Conservation (phyloP, 1,140 invertebrate species). For the Aphelenchoides avenae region DNA sequence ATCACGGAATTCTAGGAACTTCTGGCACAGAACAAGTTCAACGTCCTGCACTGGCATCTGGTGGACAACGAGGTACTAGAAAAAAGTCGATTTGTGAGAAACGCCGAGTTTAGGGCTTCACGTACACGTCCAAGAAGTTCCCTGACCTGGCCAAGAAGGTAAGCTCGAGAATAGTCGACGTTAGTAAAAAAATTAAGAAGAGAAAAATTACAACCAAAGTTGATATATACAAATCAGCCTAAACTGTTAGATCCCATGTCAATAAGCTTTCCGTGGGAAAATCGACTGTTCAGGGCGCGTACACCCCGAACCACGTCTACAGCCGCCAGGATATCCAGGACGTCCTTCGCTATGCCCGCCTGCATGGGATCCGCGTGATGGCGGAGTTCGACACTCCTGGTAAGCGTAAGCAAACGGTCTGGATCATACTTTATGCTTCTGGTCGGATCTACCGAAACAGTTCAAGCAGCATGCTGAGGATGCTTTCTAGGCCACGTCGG, state of each 20-base stretch:
- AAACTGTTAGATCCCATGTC: too few relatives aligned
- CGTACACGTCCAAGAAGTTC: constrained; percentile 64
- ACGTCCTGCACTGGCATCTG: constrained; percentile 69
- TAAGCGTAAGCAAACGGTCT: too few relatives aligned
- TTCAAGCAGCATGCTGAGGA: too few relatives aligned
- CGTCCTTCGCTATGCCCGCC: constrained; percentile 73
- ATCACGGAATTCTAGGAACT: constrained; percentile 31
- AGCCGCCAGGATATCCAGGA: constrained; percentile 66
- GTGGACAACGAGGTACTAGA: constrained; percentile 64
- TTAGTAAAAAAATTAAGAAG: too few relatives aligned
- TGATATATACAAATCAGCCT: too few relatives aligned
- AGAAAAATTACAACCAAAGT: too few relatives aligned
- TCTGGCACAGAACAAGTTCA: constrained; percentile 59
- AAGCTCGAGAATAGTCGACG: too few relatives aligned
- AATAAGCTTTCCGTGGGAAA: too few relatives aligned
- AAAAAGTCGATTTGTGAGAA: too few relatives aligned
- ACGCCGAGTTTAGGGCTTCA: constrained; percentile 64
- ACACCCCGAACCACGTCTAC: constrained; percentile 70
- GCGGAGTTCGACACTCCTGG: constrained; percentile 89
- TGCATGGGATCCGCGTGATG: constrained; percentile 78
- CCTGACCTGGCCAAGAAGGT: constrained; percentile 62
- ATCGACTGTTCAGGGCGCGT: constrained; percentile 70
- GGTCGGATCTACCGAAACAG: too few relatives aligned
- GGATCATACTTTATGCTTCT: too few relatives aligned
- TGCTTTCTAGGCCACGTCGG: constrained; percentile 71